Conservation (phyloP, 2,797 vertebrate species). For the Cryptoblepharus egeriae region DNA sequence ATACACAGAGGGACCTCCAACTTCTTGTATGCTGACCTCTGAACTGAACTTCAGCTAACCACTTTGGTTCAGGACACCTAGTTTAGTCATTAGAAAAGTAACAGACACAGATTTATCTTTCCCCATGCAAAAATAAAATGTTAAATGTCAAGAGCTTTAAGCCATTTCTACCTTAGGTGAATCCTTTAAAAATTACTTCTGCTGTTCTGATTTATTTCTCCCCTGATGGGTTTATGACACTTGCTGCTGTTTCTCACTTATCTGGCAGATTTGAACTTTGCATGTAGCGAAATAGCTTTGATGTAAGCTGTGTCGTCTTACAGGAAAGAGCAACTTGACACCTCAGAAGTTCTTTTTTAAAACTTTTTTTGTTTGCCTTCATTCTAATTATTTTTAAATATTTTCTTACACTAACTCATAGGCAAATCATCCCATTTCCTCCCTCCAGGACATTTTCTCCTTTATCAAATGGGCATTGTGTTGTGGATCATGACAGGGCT, state of each 20-base stretch:
- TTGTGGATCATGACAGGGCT: not conserved
- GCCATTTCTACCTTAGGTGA: slow-evolving; percentile 59
- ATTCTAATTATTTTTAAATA: not conserved
- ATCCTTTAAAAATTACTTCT: slow-evolving; percentile 47
- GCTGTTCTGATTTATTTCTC: slow-evolving; percentile 54
- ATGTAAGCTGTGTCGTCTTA: not conserved
- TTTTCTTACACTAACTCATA: not conserved
- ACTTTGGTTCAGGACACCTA: slow-evolving; percentile 14
- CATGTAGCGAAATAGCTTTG: slow-evolving; percentile 35
- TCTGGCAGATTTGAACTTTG: not conserved
- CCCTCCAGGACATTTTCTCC: not conserved
- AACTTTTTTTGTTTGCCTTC: slow-evolving; percentile 53
- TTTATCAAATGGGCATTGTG: not conserved
- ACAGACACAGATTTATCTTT: slow-evolving; percentile 46
- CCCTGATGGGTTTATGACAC: slow-evolving; percentile 44
- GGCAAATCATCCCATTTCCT: not conserved
- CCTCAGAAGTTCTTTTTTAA: slow-evolving; percentile 18
- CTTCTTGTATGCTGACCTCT: not conserved
- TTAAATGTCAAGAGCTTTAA: slow-evolving; percentile 66
- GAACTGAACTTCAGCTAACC: not conserved
- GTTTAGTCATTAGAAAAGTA: slow-evolving; percentile 45
- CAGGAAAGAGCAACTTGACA: slow-evolving; percentile 48
- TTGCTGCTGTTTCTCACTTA: slow-evolving; percentile 33
- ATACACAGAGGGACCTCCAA: not conserved
- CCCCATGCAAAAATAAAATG: slow-evolving; percentile 48